These are phyloP conservation scores for Micropoecilia bifurca DNA, from an alignment of 2,797 vertebrate genomes.

Conservation along the genomic window DNA sequence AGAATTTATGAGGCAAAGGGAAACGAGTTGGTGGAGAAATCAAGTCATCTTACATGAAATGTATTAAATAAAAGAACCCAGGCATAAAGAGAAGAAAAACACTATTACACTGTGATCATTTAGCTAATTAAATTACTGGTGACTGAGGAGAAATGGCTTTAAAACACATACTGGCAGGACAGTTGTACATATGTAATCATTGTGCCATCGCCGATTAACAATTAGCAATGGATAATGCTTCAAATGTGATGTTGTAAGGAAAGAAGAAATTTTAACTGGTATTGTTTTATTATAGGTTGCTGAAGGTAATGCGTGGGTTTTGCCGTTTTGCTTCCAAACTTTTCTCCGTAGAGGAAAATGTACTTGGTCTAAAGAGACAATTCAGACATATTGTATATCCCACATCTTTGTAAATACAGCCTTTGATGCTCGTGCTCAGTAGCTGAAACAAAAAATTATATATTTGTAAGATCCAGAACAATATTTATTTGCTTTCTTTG, in stretches of 20 bases:
- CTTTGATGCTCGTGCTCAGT: constrained; percentile 15
- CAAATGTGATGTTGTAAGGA: constrained; percentile 3
- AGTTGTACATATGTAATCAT: constrained; percentile 13
- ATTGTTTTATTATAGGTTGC: background rate
- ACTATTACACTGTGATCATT: constrained; percentile 17
- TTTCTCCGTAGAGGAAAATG: constrained; percentile 11
- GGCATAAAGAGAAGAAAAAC: constrained; percentile 7
- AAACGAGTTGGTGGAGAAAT: background rate
- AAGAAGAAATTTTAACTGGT: constrained; percentile 19
- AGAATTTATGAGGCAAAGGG: background rate
- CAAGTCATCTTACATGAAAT: constrained; percentile 4
- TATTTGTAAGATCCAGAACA: constrained; percentile 1
- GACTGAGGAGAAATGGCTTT: constrained; percentile 17
- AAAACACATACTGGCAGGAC: background rate
- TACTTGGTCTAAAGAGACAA: constrained; percentile 26
- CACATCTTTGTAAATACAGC: constrained; percentile 12
- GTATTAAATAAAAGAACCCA: background rate
- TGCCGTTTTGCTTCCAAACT: constrained; percentile 27
- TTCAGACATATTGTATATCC: constrained; percentile 31
- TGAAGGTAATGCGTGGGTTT: constrained; percentile 22
- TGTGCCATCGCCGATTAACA: background rate
- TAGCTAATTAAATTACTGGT: constrained; percentile 47
- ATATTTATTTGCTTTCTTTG: constrained; percentile 23
- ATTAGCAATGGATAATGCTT: background rate
- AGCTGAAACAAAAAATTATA: constrained; percentile 19